phyloP scores from a whole-genome alignment of 1,140 invertebrate species.

The Drosophila melanica region DNA sequence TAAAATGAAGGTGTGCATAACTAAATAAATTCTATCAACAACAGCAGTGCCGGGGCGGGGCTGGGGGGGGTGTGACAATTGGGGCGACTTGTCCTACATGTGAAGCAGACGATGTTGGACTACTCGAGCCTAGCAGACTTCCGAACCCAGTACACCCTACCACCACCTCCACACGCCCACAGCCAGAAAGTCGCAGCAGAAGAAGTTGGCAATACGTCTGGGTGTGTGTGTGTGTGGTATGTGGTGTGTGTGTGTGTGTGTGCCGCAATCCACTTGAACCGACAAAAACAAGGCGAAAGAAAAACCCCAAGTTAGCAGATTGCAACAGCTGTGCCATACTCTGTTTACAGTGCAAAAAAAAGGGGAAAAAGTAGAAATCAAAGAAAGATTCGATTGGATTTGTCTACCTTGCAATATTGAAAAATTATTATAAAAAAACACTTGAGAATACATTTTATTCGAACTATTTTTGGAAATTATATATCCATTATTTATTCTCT shows the following conservation, averaged over 20 bases:
- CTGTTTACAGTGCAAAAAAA: not conserved
- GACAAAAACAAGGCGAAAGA: constrained; percentile 5
- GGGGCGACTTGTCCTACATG: constrained; percentile 46
- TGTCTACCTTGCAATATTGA: no score
- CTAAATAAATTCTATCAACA: constrained; percentile 80
- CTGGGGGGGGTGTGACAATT: not conserved
- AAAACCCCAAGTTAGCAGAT: no score
- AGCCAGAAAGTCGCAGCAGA: constrained; percentile 1
- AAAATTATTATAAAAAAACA: no score
- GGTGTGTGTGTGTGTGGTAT: constrained; percentile 4
- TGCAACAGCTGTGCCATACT: no score
- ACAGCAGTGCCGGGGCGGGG: constrained; percentile 27
- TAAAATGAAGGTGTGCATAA: constrained; percentile 80
- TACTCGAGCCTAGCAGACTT: constrained; percentile 33
- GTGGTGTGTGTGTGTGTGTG: constrained; percentile 7
- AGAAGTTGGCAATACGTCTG: constrained; percentile 3
- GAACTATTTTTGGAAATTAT: no score
- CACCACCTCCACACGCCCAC: not conserved
- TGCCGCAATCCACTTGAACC: constrained; percentile 40
- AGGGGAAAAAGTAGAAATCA: no score
- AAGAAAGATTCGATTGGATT: no score
- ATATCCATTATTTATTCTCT: no score
- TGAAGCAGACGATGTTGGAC: constrained; percentile 44
- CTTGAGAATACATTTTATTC: no score
- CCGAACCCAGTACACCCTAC: not conserved